Evolutionary conservation across 2,113 vertebrate genomes (phyloP), one percentile per base, ranked within the genome.

Genomic region (Suricata suricatta): DNA sequence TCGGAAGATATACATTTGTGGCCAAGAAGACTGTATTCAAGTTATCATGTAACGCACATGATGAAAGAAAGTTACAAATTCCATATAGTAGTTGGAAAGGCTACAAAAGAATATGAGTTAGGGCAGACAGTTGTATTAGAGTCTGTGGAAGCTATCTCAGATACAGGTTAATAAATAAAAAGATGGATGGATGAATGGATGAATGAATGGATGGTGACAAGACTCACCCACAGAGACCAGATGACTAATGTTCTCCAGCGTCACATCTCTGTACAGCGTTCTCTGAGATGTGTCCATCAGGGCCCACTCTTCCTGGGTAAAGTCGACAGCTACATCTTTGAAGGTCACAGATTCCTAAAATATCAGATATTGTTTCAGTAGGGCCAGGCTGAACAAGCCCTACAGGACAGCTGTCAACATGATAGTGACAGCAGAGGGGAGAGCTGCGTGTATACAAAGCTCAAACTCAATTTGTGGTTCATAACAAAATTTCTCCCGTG

Each of bases 171-270:
- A 17, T 47, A 9, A 16, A 60, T 60, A 8, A 6, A 44, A 27
- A 38, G 41, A 44, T 7, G 38, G 6, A 25, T 12, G 3, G 25
- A 64, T 5, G 63, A 11, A 31, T 13, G 27, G 14, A 31, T 66
- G 13, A 2, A 66, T 7, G 12, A 17, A 77, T 2, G 7, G 23
- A 41, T 2, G 41, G 74, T 4, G 2, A 14, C 7, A 1, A 1
- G 74, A 77, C 74, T 77, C 74, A 77, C 74, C 74, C 41, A 77
- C 74, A 8, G 74, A 77, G 41, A 77, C 74, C 41, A 77, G 74
- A 31, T 77, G 74, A 47, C 41, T 77, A 44, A 77, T 77, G 7
- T 77, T 77, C 27, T 77, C 74, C 74, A 77, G 74, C 74, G 16
- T 77, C 27, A 77, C 74, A 77, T 77, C 74, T 47, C 44, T 77